These are phyloP conservation scores for Anastatus disparis DNA, from an alignment of 1,140 invertebrate genomes.

Conservation along the genomic window DNA sequence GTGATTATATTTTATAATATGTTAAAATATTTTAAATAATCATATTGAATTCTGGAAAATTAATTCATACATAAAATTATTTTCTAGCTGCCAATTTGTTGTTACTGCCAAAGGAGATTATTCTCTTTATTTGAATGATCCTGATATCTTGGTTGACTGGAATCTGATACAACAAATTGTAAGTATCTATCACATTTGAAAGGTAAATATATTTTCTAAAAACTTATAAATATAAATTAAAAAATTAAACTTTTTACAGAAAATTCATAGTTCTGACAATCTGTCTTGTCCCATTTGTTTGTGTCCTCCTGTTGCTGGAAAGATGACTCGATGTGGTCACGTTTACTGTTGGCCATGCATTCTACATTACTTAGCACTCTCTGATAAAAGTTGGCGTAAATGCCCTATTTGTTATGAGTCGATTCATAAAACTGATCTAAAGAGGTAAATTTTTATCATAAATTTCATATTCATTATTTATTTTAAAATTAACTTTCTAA, in stretches of 20 bases:
- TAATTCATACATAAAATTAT: no score
- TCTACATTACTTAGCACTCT: conserved; percentile 88
- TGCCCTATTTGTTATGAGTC: conserved; percentile 91
- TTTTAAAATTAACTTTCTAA: conserved; percentile 43
- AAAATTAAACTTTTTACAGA: conserved; percentile 58
- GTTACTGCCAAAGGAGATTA: conserved; percentile 85
- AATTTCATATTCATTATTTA: background rate
- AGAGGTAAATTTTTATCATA: conserved; percentile 71
- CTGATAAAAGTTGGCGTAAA: conserved; percentile 79
- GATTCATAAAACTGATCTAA: conserved; percentile 81
- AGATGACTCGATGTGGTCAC: conserved; percentile 95
- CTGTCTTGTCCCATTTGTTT: conserved; percentile 93
- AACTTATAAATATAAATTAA: background rate
- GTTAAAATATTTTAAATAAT: conserved; percentile 18
- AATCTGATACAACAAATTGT: conserved; percentile 91
- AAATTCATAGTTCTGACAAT: conserved; percentile 73
- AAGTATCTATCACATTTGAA: conserved; percentile 59
- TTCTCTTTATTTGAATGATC: conserved; percentile 79
- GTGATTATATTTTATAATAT: background rate
- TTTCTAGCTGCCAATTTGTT: conserved; percentile 93
- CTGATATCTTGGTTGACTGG: conserved; percentile 93
- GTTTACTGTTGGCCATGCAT: conserved; percentile 96
- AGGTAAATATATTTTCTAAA: background rate
- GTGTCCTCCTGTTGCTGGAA: conserved; percentile 82
- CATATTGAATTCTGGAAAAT: no score